Conservation (phyloP, 2,113 vertebrate species). For the Amphiprion ocellaris region DNA sequence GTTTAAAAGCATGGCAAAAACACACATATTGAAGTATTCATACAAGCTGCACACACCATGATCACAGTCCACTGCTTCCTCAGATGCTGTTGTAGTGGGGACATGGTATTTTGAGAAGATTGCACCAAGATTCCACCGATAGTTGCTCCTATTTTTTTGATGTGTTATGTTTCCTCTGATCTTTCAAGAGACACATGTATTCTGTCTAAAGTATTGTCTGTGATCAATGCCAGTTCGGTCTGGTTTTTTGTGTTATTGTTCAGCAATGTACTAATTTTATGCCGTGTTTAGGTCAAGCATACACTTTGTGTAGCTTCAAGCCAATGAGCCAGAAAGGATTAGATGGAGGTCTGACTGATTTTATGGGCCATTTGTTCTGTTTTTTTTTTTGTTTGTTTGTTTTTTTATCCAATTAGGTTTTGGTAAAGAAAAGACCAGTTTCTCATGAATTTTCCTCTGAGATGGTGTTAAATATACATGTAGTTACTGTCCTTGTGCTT, state of each 20-base stretch:
- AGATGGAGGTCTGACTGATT: not conserved
- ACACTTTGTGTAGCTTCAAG: not conserved
- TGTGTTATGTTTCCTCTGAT: no score
- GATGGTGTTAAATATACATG: not conserved
- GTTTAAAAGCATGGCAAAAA: not conserved
- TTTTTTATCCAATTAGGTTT: not conserved
- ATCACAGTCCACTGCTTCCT: no score
- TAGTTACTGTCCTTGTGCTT: not conserved
- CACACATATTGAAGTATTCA: not conserved
- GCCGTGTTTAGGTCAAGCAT: not conserved
- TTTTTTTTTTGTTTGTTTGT: not conserved
- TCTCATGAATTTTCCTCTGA: not conserved
- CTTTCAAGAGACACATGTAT: no score
- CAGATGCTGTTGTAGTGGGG: no score
- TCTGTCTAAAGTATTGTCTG: no score
- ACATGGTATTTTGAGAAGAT: no score
- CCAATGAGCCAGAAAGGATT: not conserved
- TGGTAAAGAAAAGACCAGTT: not conserved
- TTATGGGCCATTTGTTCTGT: not conserved
- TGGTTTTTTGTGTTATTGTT: no score
- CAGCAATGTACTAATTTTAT: not conserved
- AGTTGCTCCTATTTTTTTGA: not conserved
- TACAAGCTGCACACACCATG: not conserved
- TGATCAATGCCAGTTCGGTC: no score
- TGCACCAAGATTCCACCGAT: not conserved